Evolutionary conservation across 2,888 invertebrate genomes (phyloP).

Genomic region (Salpingus planirostris): DNA sequence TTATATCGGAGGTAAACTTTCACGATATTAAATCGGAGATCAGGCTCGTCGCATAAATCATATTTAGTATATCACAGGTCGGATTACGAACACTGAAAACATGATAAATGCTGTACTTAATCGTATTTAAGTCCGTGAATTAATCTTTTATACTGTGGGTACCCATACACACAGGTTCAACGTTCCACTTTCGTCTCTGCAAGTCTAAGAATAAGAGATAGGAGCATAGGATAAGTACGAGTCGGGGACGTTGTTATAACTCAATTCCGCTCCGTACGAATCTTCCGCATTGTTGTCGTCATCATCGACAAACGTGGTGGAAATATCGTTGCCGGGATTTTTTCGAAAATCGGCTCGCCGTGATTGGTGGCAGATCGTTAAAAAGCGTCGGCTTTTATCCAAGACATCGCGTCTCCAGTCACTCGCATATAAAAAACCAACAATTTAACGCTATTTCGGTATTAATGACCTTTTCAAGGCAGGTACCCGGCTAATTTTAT

Average conservation of each 20-base stretch:
- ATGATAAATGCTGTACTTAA: slow-evolving; percentile 19
- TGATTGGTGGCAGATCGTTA: too few species aligned
- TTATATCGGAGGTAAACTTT: slow-evolving; percentile 16
- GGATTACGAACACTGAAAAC: slow-evolving; percentile 19
- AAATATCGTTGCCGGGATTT: too few species aligned
- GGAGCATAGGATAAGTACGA: too few species aligned
- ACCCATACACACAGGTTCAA: slow-evolving; percentile 6
- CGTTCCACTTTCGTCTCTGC: slow-evolving; percentile 12
- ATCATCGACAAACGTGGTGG: too few species aligned
- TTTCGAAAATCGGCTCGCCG: too few species aligned
- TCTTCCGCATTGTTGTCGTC: too few species aligned
- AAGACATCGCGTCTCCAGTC: too few species aligned
- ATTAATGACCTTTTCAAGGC: slow-evolving; percentile 11
- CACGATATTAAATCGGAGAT: slow-evolving; percentile 16
- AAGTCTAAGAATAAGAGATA: too few species aligned
- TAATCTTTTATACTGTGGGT: slow-evolving; percentile 6
- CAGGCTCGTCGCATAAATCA: slow-evolving; percentile 17
- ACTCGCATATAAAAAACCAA: too few species aligned
- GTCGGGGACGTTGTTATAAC: slow-evolving; percentile 7
- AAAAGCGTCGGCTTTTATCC: too few species aligned
- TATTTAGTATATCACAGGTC: slow-evolving; percentile 23
- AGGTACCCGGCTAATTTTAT: slow-evolving; percentile 13
- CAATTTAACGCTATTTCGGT: slow-evolving; percentile 15
- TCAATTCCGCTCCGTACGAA: slow-evolving; percentile 8
- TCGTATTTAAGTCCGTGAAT: slow-evolving; percentile 16